Percentiles rank a stretch among this genome's conserved stretches.
Conservation (phyloP, 2,113 vertebrate species). For the Gracilinanus agilis region DNA sequence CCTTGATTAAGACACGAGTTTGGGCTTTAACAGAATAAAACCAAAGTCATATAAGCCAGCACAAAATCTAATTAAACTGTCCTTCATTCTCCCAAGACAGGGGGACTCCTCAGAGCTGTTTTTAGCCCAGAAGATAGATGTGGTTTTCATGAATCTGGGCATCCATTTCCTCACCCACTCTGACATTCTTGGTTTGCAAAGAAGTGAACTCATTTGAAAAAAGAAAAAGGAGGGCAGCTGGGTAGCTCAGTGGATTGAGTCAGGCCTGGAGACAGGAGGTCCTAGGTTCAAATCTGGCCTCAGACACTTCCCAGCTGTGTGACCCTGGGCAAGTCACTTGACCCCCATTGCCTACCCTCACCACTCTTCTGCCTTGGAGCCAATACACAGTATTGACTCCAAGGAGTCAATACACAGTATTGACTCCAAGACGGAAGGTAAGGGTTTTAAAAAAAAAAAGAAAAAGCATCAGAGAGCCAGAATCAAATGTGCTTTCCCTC, state of each 20-base stretch:
- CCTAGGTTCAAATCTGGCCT: too few species aligned
- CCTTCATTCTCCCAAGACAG: background rate
- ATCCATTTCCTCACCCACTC: background rate
- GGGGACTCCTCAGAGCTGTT: background rate
- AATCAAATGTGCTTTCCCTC: background rate
- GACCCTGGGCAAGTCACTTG: too few species aligned
- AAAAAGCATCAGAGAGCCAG: background rate
- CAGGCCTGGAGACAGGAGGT: too few species aligned
- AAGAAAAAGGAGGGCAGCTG: too few species aligned
- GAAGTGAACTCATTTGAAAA: background rate
- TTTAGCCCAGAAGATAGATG: background rate
- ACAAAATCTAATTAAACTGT: slow-evolving; percentile 4
- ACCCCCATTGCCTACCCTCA: too few species aligned
- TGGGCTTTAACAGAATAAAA: background rate
- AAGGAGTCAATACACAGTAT: too few species aligned
- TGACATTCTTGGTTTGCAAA: background rate
- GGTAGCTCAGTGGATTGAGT: too few species aligned
- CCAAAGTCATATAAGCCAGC: background rate
- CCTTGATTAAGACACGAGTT: background rate
- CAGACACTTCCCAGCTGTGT: too few species aligned
- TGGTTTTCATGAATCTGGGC: slow-evolving; percentile 2
- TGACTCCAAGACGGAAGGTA: too few species aligned
- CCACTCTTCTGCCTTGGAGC: too few species aligned
- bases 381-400: too few species aligned
- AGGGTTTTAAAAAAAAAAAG: too few species aligned